Evolutionary conservation across 1,140 invertebrate species (phyloP).

Genomic region (Chrysoperla carnea): DNA sequence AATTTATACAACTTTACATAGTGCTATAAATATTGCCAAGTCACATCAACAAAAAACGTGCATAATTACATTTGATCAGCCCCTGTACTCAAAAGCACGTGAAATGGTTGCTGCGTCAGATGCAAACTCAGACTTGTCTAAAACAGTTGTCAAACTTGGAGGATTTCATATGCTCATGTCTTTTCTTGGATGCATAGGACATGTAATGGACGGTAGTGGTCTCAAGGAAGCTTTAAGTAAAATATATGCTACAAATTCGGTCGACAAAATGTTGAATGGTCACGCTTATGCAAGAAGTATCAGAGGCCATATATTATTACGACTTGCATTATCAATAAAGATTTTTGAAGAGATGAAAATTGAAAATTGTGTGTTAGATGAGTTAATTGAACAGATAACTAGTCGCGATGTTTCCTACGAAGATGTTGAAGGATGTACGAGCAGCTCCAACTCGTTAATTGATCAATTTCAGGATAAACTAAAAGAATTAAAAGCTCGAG

Average conservation of each 20-base stretch:
- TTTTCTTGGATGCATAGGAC: slow-evolving; percentile 20
- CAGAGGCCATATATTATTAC: slow-evolving; percentile 19
- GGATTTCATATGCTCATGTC: slow-evolving; percentile 21
- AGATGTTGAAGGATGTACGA: slow-evolving; percentile 9
- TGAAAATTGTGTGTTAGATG: not conserved
- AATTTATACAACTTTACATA: slow-evolving; percentile 6
- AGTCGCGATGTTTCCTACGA: slow-evolving; percentile 6
- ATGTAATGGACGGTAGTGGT: slow-evolving; percentile 20
- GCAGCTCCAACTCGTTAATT: slow-evolving; percentile 4
- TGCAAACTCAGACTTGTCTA: slow-evolving; percentile 4
- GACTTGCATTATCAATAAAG: slow-evolving; percentile 9
- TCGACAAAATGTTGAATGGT: slow-evolving; percentile 20
- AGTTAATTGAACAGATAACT: slow-evolving; percentile 1
- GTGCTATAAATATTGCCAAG: slow-evolving; percentile 4
- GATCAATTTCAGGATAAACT: slow-evolving; percentile 8
- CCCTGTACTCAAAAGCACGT: slow-evolving; percentile 15
- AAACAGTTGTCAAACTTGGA: slow-evolving; percentile 10
- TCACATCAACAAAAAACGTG: slow-evolving; percentile 8
- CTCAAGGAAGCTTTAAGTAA: slow-evolving; percentile 16
- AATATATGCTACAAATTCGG: slow-evolving; percentile 15
- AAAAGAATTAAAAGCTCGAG: slow-evolving; percentile 3
- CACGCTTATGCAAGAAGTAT: slow-evolving; percentile 22
- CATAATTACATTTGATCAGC: slow-evolving; percentile 19
- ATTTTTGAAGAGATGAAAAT: slow-evolving; percentile 3
- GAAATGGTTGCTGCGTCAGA: slow-evolving; percentile 7